Base-by-base conservation (phyloP, 2,888 invertebrate genomes). In the Orchesellides sinensis region DNA sequence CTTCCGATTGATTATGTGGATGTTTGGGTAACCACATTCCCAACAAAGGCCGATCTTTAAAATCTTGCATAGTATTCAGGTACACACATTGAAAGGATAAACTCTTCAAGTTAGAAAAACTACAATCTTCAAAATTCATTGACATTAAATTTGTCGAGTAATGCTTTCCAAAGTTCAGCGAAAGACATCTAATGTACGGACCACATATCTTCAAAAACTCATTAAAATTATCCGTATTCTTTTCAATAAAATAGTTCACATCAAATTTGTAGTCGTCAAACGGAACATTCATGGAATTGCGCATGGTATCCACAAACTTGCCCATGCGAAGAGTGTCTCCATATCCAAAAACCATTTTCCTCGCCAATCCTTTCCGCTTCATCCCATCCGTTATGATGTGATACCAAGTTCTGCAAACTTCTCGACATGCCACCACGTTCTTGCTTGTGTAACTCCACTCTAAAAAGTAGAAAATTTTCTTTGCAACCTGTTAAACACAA, bases 381-480 rank as follows among this genome's bases (percentile, higher is more conserved):
- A 74, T 52, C 12, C 65, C 4, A 23, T 63, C 25, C 3, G 74
- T 65, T 32, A 74, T 65, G 5, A 63, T n/a, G 52, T 52, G 1
- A 14, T 45, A 17, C 74, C 74, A 74, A 17, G 29, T 29, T 54
- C 52, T 65, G 19, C 74, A 74, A 5, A 74, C 74, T 65, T 25
- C 19, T 12, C 74, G 65, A 25, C 27, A 65, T 12, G 52, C 10
- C 17, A 63, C 6, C n/a, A 74, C 21, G n/a, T 32, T 21, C 3
- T 17, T 19, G 21, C 52, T 65, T 1, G 23, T 21, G 54, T 54
- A 54, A 25, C 25, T 49, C 74, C 52, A 65, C 0, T 6, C 25
- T n/a, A 54, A 35, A 35, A 23, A 25, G 4, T 49, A 23, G n/a
- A 74, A 65, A 19, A 74, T 40, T 21, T 74, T 74, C 49, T 74